Conservation (phyloP, 2,888 invertebrate species). For the Lepidochrysops patricia region DNA sequence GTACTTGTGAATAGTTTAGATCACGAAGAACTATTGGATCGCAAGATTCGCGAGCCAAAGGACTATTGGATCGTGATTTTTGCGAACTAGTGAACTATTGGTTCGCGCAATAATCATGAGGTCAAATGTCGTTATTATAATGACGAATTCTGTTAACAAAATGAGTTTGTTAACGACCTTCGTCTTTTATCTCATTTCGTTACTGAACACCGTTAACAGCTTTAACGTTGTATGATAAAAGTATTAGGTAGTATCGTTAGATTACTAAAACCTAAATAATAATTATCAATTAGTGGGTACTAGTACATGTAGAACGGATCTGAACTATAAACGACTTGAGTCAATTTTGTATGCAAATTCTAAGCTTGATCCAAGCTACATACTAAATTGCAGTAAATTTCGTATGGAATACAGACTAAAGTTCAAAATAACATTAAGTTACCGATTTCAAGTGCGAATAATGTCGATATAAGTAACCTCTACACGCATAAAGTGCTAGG, state of each 20-base stretch:
- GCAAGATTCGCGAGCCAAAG: neutral
- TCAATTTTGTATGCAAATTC: slow-evolving; percentile 54
- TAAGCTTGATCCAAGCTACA: slow-evolving; percentile 28
- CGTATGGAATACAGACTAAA: neutral
- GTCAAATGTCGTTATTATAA: no score
- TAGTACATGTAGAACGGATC: slow-evolving; percentile 22
- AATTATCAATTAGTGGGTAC: neutral
- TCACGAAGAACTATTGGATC: no score
- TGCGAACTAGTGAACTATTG: neutral
- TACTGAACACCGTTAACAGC: no score
- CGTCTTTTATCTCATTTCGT: no score
- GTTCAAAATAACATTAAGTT: neutral
- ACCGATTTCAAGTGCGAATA: no score
- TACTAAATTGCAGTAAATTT: slow-evolving; percentile 5
- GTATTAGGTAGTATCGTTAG: neutral
- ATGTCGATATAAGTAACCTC: no score
- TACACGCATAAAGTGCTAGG: no score
- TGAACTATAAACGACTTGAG: slow-evolving; percentile 43
- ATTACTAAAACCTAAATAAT: no score
- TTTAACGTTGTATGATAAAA: no score
- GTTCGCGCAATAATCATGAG: neutral
- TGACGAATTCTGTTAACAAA: no score
- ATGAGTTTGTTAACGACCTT: no score
- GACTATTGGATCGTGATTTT: neutral
- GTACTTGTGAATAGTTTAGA: no score